phyloP scores from a whole-genome alignment of 2,888 invertebrate genomes.

The Quadriops clusia region DNA sequence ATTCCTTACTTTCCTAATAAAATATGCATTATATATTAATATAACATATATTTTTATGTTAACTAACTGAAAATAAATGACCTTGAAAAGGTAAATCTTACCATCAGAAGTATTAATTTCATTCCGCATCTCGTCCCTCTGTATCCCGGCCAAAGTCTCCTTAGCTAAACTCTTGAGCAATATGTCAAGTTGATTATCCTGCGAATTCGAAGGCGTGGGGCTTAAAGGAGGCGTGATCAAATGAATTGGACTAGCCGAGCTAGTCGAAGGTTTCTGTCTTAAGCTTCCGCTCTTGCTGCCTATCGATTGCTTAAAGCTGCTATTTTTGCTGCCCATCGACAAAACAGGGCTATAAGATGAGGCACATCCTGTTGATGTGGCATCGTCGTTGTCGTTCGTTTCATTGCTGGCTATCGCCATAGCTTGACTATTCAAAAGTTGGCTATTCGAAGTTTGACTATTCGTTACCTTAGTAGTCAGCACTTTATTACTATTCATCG shows the following conservation, averaged over 20 bases:
- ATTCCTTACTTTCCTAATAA: no score
- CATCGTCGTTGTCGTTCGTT: no score
- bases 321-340: conserved; percentile 31
- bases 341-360: conserved; percentile 37
- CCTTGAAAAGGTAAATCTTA: conserved; percentile 16
- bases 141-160: conserved; percentile 46
- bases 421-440: no score
- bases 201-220: conserved; percentile 30
- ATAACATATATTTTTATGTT: no score
- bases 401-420: no score
- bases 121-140: conserved; percentile 41
- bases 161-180: conserved; percentile 66
- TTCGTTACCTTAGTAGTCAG: no score
- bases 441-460: no score
- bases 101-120: conserved; percentile 41
- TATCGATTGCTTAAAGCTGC: conserved; percentile 30
- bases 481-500: no score
- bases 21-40: no score
- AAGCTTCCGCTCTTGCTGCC: conserved; percentile 35
- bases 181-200: conserved; percentile 52
- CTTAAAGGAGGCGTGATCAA: conserved; percentile 17
- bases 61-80: neutral
- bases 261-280: conserved; percentile 24
- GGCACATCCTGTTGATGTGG: no score
- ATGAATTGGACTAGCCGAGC: conserved; percentile 14